phyloP scores from a whole-genome alignment of 2,797 vertebrate species.

The Enteromius mattozi region DNA sequence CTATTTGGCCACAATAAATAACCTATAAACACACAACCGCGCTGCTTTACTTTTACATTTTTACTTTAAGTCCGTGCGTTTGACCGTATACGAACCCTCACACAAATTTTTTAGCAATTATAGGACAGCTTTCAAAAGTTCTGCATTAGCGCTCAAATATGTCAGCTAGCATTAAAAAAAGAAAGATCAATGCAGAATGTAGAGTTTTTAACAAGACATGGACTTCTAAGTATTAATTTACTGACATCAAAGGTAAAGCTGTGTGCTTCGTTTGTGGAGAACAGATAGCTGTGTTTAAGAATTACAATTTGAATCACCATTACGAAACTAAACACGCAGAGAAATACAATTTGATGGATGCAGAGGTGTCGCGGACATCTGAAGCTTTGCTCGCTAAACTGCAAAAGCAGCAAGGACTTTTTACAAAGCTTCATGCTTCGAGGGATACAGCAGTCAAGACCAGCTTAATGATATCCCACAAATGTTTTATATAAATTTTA shows the following conservation, averaged over 20 bases:
- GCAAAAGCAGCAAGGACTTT: too few species aligned
- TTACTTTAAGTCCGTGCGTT: neutral
- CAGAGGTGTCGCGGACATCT: neutral
- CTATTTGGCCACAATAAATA: too few species aligned
- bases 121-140: neutral
- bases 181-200: slow-evolving; percentile 18
- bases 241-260: neutral
- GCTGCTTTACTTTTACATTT: too few species aligned
- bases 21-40: neutral
- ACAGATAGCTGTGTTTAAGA: slow-evolving; percentile 12
- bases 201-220: slow-evolving; percentile 43
- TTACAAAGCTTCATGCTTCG: too few species aligned
- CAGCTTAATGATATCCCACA: too few species aligned
- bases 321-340: neutral
- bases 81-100: neutral
- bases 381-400: neutral
- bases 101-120: neutral
- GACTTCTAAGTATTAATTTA: slow-evolving; percentile 51
- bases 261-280: neutral
- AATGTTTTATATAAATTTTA: too few species aligned
- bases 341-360: neutral
- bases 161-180: neutral
- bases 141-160: neutral
- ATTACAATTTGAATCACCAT: neutral
- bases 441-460: too few species aligned